These are phyloP conservation scores for Ceratoteleas bidentatus DNA, from an alignment of 1,140 invertebrate genomes.

Conservation along the genomic window DNA sequence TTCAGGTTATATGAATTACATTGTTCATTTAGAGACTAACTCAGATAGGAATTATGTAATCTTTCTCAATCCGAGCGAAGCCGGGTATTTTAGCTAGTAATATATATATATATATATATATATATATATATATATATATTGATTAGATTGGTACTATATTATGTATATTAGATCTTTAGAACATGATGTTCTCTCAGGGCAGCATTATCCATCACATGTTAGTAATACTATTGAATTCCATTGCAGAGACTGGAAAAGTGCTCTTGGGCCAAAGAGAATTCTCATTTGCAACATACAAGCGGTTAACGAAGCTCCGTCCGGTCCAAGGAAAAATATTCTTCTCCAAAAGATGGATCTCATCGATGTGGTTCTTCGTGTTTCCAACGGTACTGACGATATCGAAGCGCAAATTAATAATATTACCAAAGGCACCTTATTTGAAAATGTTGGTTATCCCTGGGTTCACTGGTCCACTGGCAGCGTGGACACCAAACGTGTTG, in stretches of 20 bases:
- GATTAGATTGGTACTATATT: too few species aligned
- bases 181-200: too few species aligned
- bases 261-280: conserved; percentile 84
- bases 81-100: too few species aligned
- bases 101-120: too few species aligned
- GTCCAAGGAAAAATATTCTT: conserved; percentile 79
- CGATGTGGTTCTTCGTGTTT: conserved; percentile 85
- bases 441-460: conserved; percentile 85
- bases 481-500: conserved; percentile 83
- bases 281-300: conserved; percentile 85
- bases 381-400: conserved; percentile 82
- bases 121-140: too few species aligned
- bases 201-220: too few species aligned
- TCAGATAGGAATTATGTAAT: too few species aligned
- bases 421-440: conserved; percentile 83
- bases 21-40: too few species aligned
- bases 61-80: too few species aligned
- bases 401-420: conserved; percentile 83
- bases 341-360: conserved; percentile 86
- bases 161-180: too few species aligned
- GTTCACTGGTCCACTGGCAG: conserved; percentile 89
- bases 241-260: conserved; percentile 83
- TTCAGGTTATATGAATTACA: too few species aligned
- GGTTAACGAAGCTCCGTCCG: conserved; percentile 78
- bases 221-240: not conserved